Conservation (phyloP, 1,140 invertebrate species). For the Prorops nasuta region DNA sequence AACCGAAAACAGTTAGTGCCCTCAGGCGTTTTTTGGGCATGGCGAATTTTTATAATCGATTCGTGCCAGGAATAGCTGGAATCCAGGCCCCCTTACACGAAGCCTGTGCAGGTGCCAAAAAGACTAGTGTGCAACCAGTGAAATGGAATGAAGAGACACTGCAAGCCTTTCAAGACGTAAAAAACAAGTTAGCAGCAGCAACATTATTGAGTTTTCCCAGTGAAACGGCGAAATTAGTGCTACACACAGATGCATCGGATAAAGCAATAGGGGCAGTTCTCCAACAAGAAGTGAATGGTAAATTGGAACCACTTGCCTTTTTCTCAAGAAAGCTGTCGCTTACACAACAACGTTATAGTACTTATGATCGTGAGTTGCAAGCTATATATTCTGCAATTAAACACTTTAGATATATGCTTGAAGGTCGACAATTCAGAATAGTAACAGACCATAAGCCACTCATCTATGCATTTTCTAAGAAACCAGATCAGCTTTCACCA, state of each 20-base stretch:
- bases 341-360: background rate
- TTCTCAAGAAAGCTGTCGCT: background rate
- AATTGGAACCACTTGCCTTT: background rate
- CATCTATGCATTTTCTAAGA: too few relatives aligned
- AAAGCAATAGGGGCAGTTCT: too few relatives aligned
- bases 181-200: background rate
- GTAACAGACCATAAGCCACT: background rate
- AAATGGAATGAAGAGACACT: background rate
- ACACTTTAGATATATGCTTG: background rate
- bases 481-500: too few relatives aligned
- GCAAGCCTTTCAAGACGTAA: background rate
- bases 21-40: background rate
- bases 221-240: background rate
- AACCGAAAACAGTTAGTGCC: conserved; percentile 14
- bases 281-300: background rate
- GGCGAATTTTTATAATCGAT: background rate
- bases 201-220: background rate
- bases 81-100: background rate
- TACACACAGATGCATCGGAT: too few relatives aligned
- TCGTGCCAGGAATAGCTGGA: background rate
- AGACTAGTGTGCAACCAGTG: background rate
- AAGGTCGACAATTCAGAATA: background rate
- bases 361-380: too few relatives aligned
- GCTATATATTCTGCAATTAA: too few relatives aligned
- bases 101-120: background rate